Evolutionary conservation across 2,113 vertebrate species (phyloP).

Genomic region (Catharus bicknelli): DNA sequence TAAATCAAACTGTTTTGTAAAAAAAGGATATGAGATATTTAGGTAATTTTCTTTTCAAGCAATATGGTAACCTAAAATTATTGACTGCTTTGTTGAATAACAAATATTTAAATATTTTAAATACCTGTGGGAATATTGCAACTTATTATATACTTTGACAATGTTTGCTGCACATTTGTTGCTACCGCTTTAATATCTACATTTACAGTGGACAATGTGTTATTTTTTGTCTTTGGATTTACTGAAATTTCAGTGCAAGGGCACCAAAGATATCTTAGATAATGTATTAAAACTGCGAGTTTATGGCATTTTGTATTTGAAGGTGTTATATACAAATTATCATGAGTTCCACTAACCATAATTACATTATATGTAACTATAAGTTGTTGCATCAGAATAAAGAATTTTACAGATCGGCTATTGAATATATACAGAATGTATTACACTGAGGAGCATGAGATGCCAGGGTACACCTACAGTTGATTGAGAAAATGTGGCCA

Average conservation of each 20-base stretch:
- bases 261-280: neutral
- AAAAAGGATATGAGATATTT: neutral
- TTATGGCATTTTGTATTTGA: neutral
- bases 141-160: neutral
- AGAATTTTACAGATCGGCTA: neutral
- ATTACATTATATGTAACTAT: neutral
- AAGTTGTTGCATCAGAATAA: neutral
- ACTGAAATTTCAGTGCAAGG: neutral
- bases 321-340: neutral
- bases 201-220: neutral
- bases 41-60: neutral
- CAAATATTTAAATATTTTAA: neutral
- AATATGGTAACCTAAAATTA: neutral
- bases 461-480: neutral
- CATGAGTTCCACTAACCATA: neutral
- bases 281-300: neutral
- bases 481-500: neutral
- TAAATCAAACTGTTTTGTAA: neutral
- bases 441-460: neutral
- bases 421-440: neutral
- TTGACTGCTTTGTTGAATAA: neutral
- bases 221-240: neutral
- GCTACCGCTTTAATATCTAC: neutral
- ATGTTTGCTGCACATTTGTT: neutral
- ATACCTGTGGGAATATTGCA: neutral